Base-by-base conservation (phyloP, 2,888 invertebrate genomes). In the Hetaerina titia region DNA sequence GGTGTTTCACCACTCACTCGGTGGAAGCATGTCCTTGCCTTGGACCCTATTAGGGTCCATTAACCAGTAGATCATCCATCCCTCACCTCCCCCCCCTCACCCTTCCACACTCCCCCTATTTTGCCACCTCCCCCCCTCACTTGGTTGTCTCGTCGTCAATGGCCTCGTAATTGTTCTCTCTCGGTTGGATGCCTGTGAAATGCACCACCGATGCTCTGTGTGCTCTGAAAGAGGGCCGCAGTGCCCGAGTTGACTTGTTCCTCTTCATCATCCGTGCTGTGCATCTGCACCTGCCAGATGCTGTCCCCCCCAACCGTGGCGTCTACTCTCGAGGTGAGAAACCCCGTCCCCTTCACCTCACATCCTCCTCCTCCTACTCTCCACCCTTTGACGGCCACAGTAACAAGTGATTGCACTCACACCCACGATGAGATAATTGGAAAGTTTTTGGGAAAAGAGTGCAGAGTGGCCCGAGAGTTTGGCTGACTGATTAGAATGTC, bases 51-150 rank as follows among this genome's bases (percentile, higher is more conserved):
- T 57, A 89, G 89, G 89, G 57, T 89, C 57, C 89, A 89, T 58
- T 89, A 89, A 89, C 89, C 89, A 89, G 57, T 89, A 89, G 89
- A 89, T 81, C 57, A 57, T n/a, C 22, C 45, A 22, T 69, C 69
- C 69, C 69, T 69, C 69, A 6, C n/a, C 69, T 69, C 57, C 89
- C 58, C 22, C 88, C 56, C 56, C 22, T 56, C 89, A 57, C 11
- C 56, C n/a, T 45, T 45, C 89, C 22, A 8, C 7, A 1, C 45
- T 45, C 57, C 9, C 56, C 56, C 81, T 56, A 56, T 57, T 22
- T 57, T 22, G 22, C n/a, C 56, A 56, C 57, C 19, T 57, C 89
- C 89, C 89, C 9, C 58, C 22, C 56, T 58, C 89, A 89, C 89
- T 89, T 89, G 89, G n/a, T 58, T 89, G 89, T 89, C 89, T n/a